phyloP scores from a whole-genome alignment of 2,888 invertebrate genomes.

The Kryphioiulus occultus region DNA sequence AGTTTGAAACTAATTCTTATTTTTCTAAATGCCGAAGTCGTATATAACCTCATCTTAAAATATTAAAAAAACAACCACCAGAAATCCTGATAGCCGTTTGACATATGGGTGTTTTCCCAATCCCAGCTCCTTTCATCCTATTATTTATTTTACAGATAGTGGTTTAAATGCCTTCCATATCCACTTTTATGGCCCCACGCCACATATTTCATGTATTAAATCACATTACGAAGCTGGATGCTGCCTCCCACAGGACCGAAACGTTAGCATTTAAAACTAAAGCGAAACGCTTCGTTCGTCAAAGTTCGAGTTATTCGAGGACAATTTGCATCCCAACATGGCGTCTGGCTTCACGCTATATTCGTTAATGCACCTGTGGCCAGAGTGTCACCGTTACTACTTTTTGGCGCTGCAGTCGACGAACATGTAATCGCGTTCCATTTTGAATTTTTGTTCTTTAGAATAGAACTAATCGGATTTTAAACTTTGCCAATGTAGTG shows the following conservation, averaged over 20 bases:
- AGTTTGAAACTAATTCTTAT: neutral
- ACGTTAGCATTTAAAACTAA: neutral
- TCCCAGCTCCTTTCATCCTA: neutral
- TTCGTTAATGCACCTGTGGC: too few species aligned
- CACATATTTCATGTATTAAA: neutral
- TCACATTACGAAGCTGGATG: neutral
- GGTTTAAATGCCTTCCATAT: neutral
- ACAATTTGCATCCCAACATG: too few species aligned
- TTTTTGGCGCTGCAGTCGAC: too few species aligned
- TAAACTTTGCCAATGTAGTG: too few species aligned
- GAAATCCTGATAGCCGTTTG: neutral
- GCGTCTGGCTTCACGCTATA: too few species aligned
- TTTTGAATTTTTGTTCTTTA: too few species aligned
- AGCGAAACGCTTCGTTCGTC: neutral
- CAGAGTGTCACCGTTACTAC: too few species aligned
- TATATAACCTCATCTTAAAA: neutral
- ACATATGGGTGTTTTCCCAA: conserved; percentile 2
- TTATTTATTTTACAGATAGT: conserved; percentile 26
- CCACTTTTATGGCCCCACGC: neutral
- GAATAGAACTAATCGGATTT: too few species aligned
- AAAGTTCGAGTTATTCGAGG: neutral
- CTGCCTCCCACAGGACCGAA: neutral
- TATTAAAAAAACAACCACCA: neutral
- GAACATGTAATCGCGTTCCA: too few species aligned
- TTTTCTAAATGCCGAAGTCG: neutral